Evolutionary conservation across 2,797 vertebrate species (phyloP).

Genomic region (Tragopan temminckii): DNA sequence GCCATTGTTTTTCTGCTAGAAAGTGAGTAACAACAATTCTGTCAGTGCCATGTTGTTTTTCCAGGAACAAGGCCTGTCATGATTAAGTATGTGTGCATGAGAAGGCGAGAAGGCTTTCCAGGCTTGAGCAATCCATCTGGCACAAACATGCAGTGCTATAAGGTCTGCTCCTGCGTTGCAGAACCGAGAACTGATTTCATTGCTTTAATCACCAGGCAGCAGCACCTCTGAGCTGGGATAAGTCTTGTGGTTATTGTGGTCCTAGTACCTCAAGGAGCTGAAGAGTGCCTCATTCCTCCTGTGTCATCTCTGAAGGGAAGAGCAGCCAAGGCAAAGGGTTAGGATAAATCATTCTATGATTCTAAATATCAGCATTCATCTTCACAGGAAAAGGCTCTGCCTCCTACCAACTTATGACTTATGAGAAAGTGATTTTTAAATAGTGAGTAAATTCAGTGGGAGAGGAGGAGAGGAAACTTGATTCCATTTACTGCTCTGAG

Average conservation of each 20-base stretch:
- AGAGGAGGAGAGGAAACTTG: background rate
- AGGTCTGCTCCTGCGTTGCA: slow-evolving; percentile 53
- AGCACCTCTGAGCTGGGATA: slow-evolving; percentile 61
- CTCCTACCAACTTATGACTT: background rate
- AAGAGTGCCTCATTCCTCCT: background rate
- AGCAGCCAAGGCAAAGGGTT: background rate
- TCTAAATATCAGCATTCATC: background rate
- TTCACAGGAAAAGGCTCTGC: background rate
- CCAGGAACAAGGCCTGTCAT: slow-evolving; percentile 42
- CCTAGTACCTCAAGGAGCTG: slow-evolving; percentile 22
- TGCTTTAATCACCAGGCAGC: slow-evolving; percentile 77
- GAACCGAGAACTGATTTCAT: slow-evolving; percentile 61
- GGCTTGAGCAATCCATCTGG: slow-evolving; percentile 82
- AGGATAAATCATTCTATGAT: background rate
- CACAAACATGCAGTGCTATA: slow-evolving; percentile 11
- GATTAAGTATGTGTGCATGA: slow-evolving; percentile 67
- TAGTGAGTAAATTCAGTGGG: background rate
- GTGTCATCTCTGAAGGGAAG: background rate
- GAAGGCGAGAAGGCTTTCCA: slow-evolving; percentile 71
- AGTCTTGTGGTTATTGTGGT: slow-evolving; percentile 48
- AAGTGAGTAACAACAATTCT: slow-evolving; percentile 37
- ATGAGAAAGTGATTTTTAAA: background rate
- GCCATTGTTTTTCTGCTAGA: background rate
- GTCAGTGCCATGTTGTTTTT: slow-evolving; percentile 62
- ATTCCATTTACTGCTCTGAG: background rate